Percentiles rank a stretch among this genome's conserved stretches.
Evolutionary conservation across 92 coral and sea anemone species (phyloP).

Genomic region (Isaurus tuberculatus): DNA sequence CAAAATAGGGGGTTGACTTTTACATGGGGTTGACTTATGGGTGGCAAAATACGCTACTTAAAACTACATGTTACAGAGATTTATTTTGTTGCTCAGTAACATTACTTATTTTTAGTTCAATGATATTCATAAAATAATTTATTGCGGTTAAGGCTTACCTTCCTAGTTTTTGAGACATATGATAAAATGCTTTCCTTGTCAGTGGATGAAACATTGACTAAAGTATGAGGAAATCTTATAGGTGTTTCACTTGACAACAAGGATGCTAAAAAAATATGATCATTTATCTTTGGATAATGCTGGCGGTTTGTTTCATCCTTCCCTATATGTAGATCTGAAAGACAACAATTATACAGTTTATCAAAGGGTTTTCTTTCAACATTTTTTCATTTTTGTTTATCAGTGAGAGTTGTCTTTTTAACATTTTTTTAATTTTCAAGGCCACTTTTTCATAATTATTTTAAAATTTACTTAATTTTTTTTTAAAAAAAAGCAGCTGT

Average conservation of each 20-base stretch:
- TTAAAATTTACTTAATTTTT: no score
- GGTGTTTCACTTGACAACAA: constrained; percentile 57
- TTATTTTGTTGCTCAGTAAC: background rate
- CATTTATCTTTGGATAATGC: background rate
- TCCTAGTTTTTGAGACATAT: constrained; percentile 59
- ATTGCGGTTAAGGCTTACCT: constrained; percentile 40
- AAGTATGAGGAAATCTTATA: constrained; percentile 35
- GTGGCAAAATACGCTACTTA: no score
- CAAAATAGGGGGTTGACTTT: no score
- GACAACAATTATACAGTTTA: background rate
- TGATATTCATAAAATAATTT: background rate
- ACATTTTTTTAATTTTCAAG: no score
- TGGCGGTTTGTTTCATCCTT: background rate
- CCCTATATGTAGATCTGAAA: background rate
- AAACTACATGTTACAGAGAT: background rate
- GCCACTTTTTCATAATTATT: no score
- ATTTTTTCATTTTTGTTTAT: no score
- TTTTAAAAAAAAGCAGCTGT: no score
- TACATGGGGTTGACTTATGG: no score
- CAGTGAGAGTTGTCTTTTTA: no score
- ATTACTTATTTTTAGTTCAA: no score
- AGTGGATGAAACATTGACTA: constrained; percentile 44
- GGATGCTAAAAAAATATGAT: constrained; percentile 64
- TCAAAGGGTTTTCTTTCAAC: no score
- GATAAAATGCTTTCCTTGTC: constrained; percentile 69